These are phyloP conservation scores for Pristionchus mayeri DNA, from an alignment of 2,888 invertebrate genomes.

Conservation along the genomic window DNA sequence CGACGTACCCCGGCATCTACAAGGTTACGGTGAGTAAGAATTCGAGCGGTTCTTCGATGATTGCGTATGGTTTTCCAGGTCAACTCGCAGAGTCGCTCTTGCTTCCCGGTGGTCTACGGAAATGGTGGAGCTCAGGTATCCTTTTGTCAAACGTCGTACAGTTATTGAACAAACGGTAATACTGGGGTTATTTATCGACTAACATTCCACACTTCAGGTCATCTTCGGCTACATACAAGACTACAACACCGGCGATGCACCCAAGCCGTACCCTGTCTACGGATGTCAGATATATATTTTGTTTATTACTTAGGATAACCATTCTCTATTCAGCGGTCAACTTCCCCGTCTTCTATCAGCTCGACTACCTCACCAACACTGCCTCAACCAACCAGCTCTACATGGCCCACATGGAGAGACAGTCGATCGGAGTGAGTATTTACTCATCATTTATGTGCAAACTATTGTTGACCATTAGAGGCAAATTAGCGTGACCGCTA, in stretches of 20 bases:
- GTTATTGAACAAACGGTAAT: no score
- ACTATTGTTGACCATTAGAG: no score
- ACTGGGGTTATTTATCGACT: no score
- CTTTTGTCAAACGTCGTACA: neutral
- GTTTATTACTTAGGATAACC: no score
- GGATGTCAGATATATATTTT: no score
- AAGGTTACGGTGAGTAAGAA: slow-evolving; percentile 6
- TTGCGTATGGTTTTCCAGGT: neutral
- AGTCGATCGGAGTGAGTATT: neutral
- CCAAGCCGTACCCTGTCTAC: no score
- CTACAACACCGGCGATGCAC: no score
- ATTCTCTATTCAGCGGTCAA: neutral
- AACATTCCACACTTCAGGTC: no score
- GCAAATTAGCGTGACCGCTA: no score
- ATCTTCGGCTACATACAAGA: no score
- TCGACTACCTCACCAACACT: neutral
- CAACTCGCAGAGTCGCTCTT: neutral
- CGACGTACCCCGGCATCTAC: slow-evolving; percentile 34
- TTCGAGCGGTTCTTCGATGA: no score
- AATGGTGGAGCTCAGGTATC: slow-evolving; percentile 12
- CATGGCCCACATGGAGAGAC: slow-evolving; percentile 22
- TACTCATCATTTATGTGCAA: no score
- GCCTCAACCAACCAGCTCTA: slow-evolving; percentile 20
- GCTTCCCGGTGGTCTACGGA: slow-evolving; percentile 32
- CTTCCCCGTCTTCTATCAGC: slow-evolving; percentile 40